Conservation (phyloP, 2,888 invertebrate genomes). For the Callyntrura guangdongensis region DNA sequence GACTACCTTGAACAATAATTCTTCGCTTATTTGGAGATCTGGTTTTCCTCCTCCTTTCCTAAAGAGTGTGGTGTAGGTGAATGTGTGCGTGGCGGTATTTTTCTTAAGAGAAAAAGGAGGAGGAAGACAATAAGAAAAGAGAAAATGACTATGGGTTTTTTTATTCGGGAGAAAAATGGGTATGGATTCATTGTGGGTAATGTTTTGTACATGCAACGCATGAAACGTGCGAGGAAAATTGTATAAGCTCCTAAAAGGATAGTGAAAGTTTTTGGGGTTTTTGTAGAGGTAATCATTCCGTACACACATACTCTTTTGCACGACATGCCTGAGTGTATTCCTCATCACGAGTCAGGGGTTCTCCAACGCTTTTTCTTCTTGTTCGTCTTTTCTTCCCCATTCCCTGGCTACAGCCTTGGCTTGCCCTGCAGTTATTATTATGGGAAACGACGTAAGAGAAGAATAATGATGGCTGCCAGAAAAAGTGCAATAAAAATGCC, state of each 20-base stretch:
- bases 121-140: conserved; percentile 33
- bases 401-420: conserved; percentile 63
- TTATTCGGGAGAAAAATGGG: conserved; percentile 35
- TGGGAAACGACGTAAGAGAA: conserved; percentile 77
- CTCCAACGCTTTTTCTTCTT: background rate
- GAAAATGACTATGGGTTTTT: conserved; percentile 2
- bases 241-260: too few species aligned
- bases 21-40: background rate
- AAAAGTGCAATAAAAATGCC: conserved; percentile 82
- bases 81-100: conserved; percentile 20
- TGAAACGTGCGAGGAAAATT: conserved; percentile 51
- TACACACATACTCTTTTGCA: background rate
- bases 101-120: background rate
- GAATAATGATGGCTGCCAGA: conserved; percentile 82
- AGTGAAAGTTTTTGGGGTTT: too few species aligned
- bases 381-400: background rate
- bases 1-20: background rate
- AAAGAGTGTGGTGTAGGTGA: too few species aligned
- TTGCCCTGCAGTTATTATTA: conserved; percentile 80
- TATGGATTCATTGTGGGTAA: conserved; percentile 53
- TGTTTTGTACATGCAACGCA: conserved; percentile 63
- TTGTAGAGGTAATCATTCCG: conserved; percentile 19
- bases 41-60: background rate
- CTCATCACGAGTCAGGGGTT: conserved; percentile 30
- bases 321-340: background rate